Conservation (phyloP, 2,113 vertebrate species). For the Amblyornis subalaris region DNA sequence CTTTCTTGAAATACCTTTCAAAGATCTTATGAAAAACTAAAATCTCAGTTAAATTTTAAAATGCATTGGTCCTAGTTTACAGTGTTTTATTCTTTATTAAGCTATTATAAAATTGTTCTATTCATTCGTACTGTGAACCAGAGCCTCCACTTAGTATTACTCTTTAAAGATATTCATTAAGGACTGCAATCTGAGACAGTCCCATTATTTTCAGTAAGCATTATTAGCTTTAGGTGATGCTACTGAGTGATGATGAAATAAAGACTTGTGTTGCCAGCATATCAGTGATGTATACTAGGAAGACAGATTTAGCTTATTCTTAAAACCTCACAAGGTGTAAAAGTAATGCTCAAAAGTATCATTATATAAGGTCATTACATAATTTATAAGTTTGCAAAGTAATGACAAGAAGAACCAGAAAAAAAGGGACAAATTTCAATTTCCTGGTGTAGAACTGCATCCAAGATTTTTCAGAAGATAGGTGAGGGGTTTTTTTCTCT, state of each 20-base stretch:
- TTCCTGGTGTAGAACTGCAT: not conserved
- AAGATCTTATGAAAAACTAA: not conserved
- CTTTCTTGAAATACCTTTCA: not conserved
- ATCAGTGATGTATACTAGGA: not conserved
- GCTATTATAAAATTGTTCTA: not conserved
- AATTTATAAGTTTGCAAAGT: not conserved
- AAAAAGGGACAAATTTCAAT: not conserved
- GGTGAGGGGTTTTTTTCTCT: rapidly evolving
- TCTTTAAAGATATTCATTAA: not conserved
- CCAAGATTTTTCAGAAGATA: not conserved
- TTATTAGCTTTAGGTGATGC: not conserved
- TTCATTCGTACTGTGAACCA: not conserved
- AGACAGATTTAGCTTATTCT: not conserved
- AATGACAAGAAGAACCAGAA: not conserved
- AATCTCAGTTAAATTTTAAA: not conserved
- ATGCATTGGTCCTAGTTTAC: not conserved
- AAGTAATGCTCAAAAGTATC: not conserved
- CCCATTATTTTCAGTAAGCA: not conserved
- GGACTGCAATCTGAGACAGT: not conserved
- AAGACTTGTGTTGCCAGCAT: not conserved
- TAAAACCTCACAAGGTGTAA: not conserved
- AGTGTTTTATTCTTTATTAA: not conserved
- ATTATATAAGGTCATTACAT: not conserved
- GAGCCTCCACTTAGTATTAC: not conserved
- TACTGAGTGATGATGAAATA: not conserved